Conservation (phyloP, 2,797 vertebrate species). For the Pampus argenteus region DNA sequence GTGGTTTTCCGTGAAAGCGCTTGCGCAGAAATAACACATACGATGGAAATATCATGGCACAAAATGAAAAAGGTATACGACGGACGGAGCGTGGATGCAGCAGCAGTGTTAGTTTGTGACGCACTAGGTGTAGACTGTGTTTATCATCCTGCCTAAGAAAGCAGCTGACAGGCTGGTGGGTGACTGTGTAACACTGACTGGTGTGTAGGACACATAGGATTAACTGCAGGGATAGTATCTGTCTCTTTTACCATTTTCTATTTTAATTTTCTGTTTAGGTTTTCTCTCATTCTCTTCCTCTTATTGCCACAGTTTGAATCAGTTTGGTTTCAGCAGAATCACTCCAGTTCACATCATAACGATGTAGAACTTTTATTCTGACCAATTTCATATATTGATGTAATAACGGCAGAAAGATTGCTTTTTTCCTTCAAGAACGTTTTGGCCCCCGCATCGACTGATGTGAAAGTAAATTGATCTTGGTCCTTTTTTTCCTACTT, state of each 20-base stretch:
- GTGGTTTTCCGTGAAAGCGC: conserved; percentile 30
- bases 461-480: conserved; percentile 3
- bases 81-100: not conserved
- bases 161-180: conserved; percentile 37
- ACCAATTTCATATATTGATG: not conserved
- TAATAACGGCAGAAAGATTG: not conserved
- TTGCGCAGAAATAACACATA: not conserved
- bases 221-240: not conserved
- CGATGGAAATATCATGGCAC: not conserved
- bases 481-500: not conserved
- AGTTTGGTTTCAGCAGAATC: not conserved
- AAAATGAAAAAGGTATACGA: not conserved
- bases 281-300: not conserved
- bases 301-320: not conserved
- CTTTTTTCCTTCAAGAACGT: not conserved
- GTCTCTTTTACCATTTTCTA: not conserved
- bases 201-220: conserved; percentile 13
- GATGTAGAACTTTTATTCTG: not conserved
- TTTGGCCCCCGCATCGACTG: not conserved
- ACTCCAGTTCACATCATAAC: not conserved
- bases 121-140: conserved; percentile 29
- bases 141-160: conserved; percentile 42
- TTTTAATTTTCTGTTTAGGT: not conserved
- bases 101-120: not conserved
- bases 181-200: conserved; percentile 30